phyloP scores from a whole-genome alignment of 1,140 invertebrate genomes.

The Orussus abietinus region DNA sequence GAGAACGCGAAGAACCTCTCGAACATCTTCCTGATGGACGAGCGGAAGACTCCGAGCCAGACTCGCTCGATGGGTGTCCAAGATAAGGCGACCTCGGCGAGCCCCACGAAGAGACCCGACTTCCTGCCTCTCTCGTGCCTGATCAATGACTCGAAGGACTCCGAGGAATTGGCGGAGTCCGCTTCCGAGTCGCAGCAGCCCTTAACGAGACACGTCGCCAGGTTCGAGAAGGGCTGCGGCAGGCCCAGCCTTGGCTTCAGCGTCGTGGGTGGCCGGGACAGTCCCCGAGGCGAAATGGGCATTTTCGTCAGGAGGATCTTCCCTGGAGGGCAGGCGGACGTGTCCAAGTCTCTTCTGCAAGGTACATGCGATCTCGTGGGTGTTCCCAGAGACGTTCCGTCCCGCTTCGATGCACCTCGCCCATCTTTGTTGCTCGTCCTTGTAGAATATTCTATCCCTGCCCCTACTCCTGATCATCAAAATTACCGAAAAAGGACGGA shows the following conservation, averaged over 20 bases:
- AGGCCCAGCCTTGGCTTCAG: constrained; percentile 70
- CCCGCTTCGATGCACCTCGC: too few relatives aligned
- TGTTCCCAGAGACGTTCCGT: too few relatives aligned
- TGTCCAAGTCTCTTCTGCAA: constrained; percentile 66
- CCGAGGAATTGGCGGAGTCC: constrained; percentile 20
- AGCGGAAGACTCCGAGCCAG: constrained; percentile 4
- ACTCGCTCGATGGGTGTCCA: constrained; percentile 8
- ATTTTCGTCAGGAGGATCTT: constrained; percentile 73
- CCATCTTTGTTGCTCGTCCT: too few relatives aligned
- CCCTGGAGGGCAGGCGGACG: constrained; percentile 66
- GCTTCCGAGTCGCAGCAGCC: constrained; percentile 56
- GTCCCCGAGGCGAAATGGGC: constrained; percentile 66
- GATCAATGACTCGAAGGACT: constrained; percentile 29
- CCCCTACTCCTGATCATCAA: too few relatives aligned
- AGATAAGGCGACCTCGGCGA: constrained; percentile 14
- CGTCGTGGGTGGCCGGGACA: constrained; percentile 71
- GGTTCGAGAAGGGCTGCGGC: constrained; percentile 63
- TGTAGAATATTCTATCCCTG: too few relatives aligned
- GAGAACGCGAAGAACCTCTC: constrained; percentile 42
- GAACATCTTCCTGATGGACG: constrained; percentile 32
- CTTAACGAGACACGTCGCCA: constrained; percentile 44
- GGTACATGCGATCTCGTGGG: constrained; percentile 48
- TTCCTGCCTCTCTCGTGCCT: constrained; percentile 35
- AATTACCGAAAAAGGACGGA: too few relatives aligned
- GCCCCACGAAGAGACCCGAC: constrained; percentile 36